A percentile compares a stretch with the other conserved stretches of the same genome.
Evolutionary conservation across 2,888 invertebrate genomes (phyloP).

Genomic region (Phaedon cochleariae): DNA sequence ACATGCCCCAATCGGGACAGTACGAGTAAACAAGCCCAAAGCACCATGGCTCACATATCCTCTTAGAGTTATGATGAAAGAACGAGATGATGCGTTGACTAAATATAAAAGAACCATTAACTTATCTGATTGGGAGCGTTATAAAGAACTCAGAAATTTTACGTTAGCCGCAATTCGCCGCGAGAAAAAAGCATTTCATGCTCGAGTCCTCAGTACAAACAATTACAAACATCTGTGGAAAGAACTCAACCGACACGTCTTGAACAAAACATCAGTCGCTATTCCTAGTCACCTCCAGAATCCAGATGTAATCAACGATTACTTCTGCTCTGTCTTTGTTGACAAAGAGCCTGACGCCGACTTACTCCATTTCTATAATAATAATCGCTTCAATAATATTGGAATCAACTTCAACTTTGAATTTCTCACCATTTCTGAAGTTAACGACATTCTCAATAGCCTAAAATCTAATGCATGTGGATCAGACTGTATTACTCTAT

Average conservation of each 20-base stretch:
- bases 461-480: neutral
- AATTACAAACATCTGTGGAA: conserved; percentile 4
- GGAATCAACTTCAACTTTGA: neutral
- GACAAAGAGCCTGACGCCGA: neutral
- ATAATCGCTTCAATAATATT: neutral
- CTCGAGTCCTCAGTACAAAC: neutral
- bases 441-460: neutral
- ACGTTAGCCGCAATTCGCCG: neutral
- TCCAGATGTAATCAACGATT: neutral
- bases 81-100: too few species aligned
- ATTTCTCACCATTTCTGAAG: neutral
- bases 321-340: neutral
- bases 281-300: neutral
- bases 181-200: neutral
- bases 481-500: neutral
- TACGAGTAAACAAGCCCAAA: neutral
- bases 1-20: neutral
- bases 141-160: neutral
- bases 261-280: conserved; percentile 6
- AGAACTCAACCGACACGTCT: neutral
- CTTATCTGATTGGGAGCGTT: conserved; percentile 5
- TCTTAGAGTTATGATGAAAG: neutral
- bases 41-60: conserved; percentile 6
- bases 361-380: neutral
- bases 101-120: neutral